Base-by-base conservation (phyloP, 2,797 vertebrate genomes). In the Sebastes elongatus region DNA sequence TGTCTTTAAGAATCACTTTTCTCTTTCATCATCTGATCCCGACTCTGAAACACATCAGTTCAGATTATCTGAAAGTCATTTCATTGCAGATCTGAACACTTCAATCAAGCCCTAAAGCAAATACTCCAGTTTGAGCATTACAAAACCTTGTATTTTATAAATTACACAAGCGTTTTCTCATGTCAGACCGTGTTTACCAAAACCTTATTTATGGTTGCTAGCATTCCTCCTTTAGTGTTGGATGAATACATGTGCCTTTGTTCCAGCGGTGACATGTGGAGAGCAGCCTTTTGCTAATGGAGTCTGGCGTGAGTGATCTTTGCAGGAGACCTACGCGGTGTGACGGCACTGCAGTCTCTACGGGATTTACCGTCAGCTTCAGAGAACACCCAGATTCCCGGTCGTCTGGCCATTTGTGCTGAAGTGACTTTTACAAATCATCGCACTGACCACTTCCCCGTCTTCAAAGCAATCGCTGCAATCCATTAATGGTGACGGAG, bases 271-370 rank as follows among this genome's bases (percentile, higher is more conserved):
- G 76, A 81, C 89, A 92, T 85, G 80, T 82, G 89, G 88, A 84
- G 81, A 72, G 69, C 71, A 82, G 86, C 90, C 84, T 89, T 90
- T 86, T 76, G 86, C 91, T 91, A 90, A 92, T 87, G 90, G 86
- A 92, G 62, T 87, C 56, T 35, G 23, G 57, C 25, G 30, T 84
- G 91, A 93, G 90, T 94, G 92, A 94, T 94, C 89, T 88, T 88
- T 56, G 89, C 82, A 81, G 92, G 92, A 81, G 74, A 76, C 69
- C 60, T 7, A 62, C 33, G 7, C 22, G 32, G 85, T 59, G 86
- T 66, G 86, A 90, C 57, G n/a, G 79, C 73, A 65, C 67, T 20
- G 11, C 18, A 23, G 78, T 86, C 85, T 88, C 75, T 18, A 2
- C 42, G 81, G 82, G 88, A 89, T 88, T 88, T 82, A 83, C 72